Percentiles rank a stretch among this genome's conserved stretches.
Conservation (phyloP, 2,888 invertebrate species). For the Luffia ferchaultella region DNA sequence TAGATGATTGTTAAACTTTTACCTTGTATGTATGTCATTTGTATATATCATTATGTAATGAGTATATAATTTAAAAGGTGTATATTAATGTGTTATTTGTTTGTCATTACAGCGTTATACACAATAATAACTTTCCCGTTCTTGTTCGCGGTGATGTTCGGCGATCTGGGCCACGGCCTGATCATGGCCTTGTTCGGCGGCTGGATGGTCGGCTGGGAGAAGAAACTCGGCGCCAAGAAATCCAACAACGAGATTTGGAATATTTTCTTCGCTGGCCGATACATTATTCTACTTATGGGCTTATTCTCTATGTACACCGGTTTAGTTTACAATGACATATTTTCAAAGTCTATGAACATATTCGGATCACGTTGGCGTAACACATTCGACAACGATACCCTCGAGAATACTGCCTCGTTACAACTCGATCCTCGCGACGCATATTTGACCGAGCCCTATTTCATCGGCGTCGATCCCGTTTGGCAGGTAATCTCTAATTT, state of each 20-base stretch:
- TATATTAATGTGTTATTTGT: too few relatives aligned
- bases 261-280: slow-evolving; percentile 97
- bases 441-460: slow-evolving; percentile 76
- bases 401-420: slow-evolving; percentile 50
- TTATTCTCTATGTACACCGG: slow-evolving; percentile 98
- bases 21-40: too few relatives aligned
- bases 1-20: too few relatives aligned
- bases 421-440: slow-evolving; percentile 71
- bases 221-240: slow-evolving; percentile 74
- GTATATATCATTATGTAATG: too few relatives aligned
- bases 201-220: slow-evolving; percentile 85
- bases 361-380: slow-evolving; percentile 89
- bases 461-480: slow-evolving; percentile 85
- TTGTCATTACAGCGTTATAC: slow-evolving; percentile 72
- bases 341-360: slow-evolving; percentile 94
- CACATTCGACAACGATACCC: slow-evolving; percentile 61
- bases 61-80: too few relatives aligned
- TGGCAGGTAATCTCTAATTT: slow-evolving; percentile 75
- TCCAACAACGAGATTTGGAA: slow-evolving; percentile 91
- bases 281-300: slow-evolving; percentile 97
- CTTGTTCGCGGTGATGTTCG: slow-evolving; percentile 96
- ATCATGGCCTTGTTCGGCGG: slow-evolving; percentile 82
- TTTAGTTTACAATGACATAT: slow-evolving; percentile 95
- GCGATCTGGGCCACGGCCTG: slow-evolving; percentile 90
- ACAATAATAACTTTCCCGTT: slow-evolving; percentile 94